A percentile compares a stretch with the other conserved stretches of the same genome.
Conservation (phyloP, 2,113 vertebrate species). For the Ochotona princeps region DNA sequence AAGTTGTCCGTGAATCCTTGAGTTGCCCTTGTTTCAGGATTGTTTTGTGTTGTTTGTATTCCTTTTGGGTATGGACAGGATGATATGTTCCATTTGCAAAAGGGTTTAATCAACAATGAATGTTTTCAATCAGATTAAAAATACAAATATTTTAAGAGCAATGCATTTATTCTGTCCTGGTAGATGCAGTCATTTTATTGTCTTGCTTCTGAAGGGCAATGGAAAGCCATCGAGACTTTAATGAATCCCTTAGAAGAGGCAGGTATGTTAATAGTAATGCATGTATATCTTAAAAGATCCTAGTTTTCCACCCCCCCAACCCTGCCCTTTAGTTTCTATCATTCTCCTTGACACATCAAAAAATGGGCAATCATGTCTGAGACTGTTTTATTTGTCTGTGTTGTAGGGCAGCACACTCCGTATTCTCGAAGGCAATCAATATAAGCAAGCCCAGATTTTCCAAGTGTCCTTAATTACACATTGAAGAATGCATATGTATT, state of each 20-base stretch:
- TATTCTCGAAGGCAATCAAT: slow-evolving; percentile 84
- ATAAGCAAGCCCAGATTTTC: slow-evolving; percentile 83
- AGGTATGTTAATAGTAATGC: slow-evolving; percentile 73
- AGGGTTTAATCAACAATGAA: slow-evolving; percentile 73
- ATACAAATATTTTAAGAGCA: slow-evolving; percentile 73
- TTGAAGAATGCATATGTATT: slow-evolving; percentile 83
- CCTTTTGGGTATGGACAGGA: slow-evolving; percentile 16
- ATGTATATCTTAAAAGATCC: slow-evolving; percentile 70
- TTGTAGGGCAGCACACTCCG: slow-evolving; percentile 83
- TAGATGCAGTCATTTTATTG: slow-evolving; percentile 18
- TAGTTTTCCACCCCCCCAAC: slow-evolving; percentile 64
- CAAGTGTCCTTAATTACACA: slow-evolving; percentile 85
- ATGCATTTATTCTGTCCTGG: slow-evolving; percentile 73
- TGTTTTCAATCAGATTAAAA: slow-evolving; percentile 77
- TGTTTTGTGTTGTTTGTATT: slow-evolving; percentile 34
- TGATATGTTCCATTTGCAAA: slow-evolving; percentile 68
- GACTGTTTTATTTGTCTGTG: slow-evolving; percentile 76
- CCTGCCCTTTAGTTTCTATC: slow-evolving; percentile 40
- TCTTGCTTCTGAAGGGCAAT: slow-evolving; percentile 66
- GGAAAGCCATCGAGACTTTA: slow-evolving; percentile 60
- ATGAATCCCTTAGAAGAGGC: slow-evolving; percentile 67
- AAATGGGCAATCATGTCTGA: slow-evolving; percentile 81
- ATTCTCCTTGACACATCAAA: slow-evolving; percentile 73
- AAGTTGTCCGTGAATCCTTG: background rate
- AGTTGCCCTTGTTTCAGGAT: slow-evolving; percentile 43